A percentile compares a stretch with the other conserved stretches of the same genome.
phyloP scores from a whole-genome alignment of 2,888 invertebrate genomes.

The Hirtodrosophila duncani region DNA sequence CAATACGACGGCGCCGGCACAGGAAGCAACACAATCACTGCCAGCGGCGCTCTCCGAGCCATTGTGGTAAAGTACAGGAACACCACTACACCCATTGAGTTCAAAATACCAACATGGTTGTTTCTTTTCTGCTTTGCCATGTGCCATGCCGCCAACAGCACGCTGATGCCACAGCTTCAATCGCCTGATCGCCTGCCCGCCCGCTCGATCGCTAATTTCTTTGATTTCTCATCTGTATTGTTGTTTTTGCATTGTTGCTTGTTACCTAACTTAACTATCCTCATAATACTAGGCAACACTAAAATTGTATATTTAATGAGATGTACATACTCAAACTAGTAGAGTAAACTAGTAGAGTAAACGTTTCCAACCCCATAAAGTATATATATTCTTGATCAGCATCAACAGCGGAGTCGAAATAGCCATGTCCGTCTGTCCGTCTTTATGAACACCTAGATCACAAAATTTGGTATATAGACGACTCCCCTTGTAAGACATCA shows the following conservation, averaged over 20 bases:
- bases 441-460: too few species aligned
- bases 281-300: too few species aligned
- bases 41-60: conserved; percentile 39
- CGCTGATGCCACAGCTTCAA: conserved; percentile 22
- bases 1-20: conserved; percentile 33
- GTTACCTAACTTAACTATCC: too few species aligned
- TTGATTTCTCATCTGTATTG: conserved; percentile 14
- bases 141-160: conserved; percentile 44
- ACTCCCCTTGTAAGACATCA: too few species aligned
- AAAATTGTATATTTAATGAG: too few species aligned
- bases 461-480: too few species aligned
- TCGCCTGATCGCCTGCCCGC: conserved; percentile 26
- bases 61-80: conserved; percentile 19
- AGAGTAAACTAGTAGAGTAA: too few species aligned
- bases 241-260: conserved; percentile 31
- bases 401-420: too few species aligned
- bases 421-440: too few species aligned
- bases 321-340: too few species aligned
- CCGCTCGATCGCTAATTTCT: conserved; percentile 17
- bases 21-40: conserved; percentile 39
- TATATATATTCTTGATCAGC: too few species aligned
- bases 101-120: conserved; percentile 40
- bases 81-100: conserved; percentile 40
- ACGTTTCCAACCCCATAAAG: too few species aligned
- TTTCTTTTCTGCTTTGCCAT: conserved; percentile 38